Evolutionary conservation across 2,797 vertebrate species (phyloP), one percentile per base, ranked within the genome.

Genomic region (Rhinatrema bivittatum): DNA sequence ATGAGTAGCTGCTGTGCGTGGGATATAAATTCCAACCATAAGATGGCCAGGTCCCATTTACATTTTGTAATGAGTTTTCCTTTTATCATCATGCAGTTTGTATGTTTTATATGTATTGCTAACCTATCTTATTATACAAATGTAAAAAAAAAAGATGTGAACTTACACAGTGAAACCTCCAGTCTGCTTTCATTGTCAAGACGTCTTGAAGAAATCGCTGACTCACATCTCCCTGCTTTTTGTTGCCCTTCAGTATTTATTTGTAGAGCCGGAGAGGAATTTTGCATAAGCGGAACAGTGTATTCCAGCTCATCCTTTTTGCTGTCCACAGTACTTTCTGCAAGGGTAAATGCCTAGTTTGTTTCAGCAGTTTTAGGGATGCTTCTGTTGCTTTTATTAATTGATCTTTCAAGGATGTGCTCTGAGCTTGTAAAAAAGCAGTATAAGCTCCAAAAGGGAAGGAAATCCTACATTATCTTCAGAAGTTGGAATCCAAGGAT

Each of bases 41-140:
- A 38, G 47, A 43, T 34, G 38, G 32, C 24, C 29, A 14, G 39
- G 33, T 38, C 20, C 32, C 25, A 42, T 33, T 32, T 43, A 16
- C 43, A 50, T 38, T 38, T 43, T 29, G 34, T 50, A 50, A 50
- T 50, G 34, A 50, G 47, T 50, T 42, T 50, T 38, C 42, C 33
- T 50, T 50, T 50, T 50, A 50, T 37, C 31, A 37, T 34, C 29
- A 36, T 29, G 36, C 43, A 23, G 36, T 34, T 50, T 42, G 29
- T 49, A 42, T n/a, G n/a, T 49, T 38, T 50, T 42, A 50, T 50
- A 29, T 29, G 42, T 42, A 50, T 50, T 37, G 35, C 47, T 27
- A 50, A 37, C 14, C 22, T 38, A 42, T 42, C 50, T 42, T 50
- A 43, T 38, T 38, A 15, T 14, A 9, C 32, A 42, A 43, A 37